Conservation (phyloP, 2,113 vertebrate genomes). For the Scolopax mira region DNA sequence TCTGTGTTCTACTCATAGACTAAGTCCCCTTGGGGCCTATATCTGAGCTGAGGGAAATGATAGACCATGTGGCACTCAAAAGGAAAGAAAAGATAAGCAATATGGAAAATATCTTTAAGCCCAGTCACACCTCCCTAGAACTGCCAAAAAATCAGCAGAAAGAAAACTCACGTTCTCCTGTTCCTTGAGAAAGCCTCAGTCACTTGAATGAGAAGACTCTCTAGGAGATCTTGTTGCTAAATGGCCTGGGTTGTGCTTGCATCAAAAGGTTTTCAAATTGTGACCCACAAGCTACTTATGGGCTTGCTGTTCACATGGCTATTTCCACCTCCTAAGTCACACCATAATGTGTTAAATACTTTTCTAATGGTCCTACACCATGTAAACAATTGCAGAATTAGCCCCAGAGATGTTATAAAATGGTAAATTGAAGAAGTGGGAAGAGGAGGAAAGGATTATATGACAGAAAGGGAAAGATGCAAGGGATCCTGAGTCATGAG, state of each 20-base stretch:
- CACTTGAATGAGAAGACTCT: neutral
- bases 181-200: neutral
- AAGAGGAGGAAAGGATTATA: neutral
- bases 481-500: neutral
- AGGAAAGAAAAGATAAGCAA: slow-evolving; percentile 24
- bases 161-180: neutral
- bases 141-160: neutral
- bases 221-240: neutral
- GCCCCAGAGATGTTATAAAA: neutral
- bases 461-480: neutral
- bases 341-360: neutral
- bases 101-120: slow-evolving; percentile 27
- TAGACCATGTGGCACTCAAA: neutral
- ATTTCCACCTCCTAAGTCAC: neutral
- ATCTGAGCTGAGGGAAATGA: neutral
- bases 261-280: neutral
- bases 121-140: neutral
- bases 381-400: neutral
- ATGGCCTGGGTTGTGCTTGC: neutral
- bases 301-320: neutral
- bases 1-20: neutral
- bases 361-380: neutral
- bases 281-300: neutral
- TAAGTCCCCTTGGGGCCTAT: neutral
- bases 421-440: neutral